Evolutionary conservation across 2,113 vertebrate genomes (phyloP).

Genomic region (Cepphus grylle): DNA sequence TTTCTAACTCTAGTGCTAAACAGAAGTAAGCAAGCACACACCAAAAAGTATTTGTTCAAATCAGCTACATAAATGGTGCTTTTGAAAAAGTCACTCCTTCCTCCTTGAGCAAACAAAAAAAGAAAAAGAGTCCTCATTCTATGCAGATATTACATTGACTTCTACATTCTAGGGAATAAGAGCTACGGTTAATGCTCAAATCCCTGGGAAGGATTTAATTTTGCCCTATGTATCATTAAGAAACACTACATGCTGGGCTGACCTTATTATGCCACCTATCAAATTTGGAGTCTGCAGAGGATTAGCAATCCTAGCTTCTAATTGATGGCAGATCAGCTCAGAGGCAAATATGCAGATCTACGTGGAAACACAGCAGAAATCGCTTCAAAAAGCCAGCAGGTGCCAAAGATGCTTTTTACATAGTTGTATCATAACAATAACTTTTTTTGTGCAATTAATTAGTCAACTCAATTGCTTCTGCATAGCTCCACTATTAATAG

Average conservation of each 20-base stretch:
- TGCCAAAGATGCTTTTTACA: background rate
- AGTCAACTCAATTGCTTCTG: slow-evolving; percentile 13
- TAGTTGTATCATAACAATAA: background rate
- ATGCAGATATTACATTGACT: background rate
- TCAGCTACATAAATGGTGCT: background rate
- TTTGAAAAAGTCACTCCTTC: background rate
- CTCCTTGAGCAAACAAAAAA: background rate
- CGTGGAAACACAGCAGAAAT: background rate
- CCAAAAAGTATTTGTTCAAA: background rate
- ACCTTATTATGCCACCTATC: slow-evolving; percentile 54
- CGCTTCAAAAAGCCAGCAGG: slow-evolving; percentile 21
- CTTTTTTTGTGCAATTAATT: background rate
- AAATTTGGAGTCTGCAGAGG: slow-evolving; percentile 48
- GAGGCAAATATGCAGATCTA: slow-evolving; percentile 9
- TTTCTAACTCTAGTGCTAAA: background rate
- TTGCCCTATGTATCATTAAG: slow-evolving; percentile 11
- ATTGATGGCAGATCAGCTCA: slow-evolving; percentile 39
- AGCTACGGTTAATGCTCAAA: background rate
- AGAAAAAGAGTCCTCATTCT: background rate
- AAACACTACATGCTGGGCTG: slow-evolving; percentile 11
- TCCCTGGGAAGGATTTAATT: slow-evolving; percentile 19
- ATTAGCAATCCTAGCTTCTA: slow-evolving; percentile 46
- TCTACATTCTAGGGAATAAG: background rate
- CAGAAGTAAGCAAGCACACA: background rate
- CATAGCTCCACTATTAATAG: slow-evolving; percentile 34